Evolutionary conservation across 2,888 invertebrate species (phyloP).

Genomic region (Rhamnusium bicolor): DNA sequence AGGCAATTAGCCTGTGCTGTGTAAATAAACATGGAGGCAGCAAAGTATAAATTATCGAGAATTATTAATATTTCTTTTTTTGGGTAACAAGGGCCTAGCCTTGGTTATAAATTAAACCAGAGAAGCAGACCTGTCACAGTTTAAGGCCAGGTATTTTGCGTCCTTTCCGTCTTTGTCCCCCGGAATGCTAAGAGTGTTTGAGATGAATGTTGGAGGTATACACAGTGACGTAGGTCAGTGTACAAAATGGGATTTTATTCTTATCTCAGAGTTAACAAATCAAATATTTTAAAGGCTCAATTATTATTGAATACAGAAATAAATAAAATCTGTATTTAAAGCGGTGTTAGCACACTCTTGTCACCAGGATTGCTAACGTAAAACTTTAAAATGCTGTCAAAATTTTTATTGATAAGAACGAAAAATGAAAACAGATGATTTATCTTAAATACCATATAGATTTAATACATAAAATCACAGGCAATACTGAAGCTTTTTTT

Average conservation of each 20-base stretch:
- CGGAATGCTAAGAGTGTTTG: not conserved
- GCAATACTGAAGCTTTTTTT: too few species aligned
- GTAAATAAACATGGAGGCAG: slow-evolving; percentile 64
- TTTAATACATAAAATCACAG: too few species aligned
- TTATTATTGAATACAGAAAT: too few species aligned
- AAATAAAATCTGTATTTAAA: too few species aligned
- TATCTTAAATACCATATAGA: too few species aligned
- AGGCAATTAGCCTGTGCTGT: slow-evolving; percentile 64
- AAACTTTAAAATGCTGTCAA: too few species aligned
- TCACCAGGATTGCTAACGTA: too few species aligned
- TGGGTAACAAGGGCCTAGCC: slow-evolving; percentile 59
- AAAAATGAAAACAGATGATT: too few species aligned
- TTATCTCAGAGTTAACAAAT: not conserved
- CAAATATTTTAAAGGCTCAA: too few species aligned
- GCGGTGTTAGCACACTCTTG: too few species aligned
- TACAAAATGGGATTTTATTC: not conserved
- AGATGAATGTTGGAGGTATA: not conserved
- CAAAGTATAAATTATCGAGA: slow-evolving; percentile 65
- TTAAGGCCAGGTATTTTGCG: slow-evolving; percentile 48
- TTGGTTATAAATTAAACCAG: slow-evolving; percentile 56
- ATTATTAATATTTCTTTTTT: slow-evolving; percentile 65
- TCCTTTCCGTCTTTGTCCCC: not conserved
- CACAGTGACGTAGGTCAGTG: not conserved
- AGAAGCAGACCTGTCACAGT: slow-evolving; percentile 56
- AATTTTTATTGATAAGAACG: too few species aligned